A percentile compares a stretch with the other conserved stretches of the same genome.
These are phyloP conservation scores for Hormaphis cornu DNA, from an alignment of 1,140 invertebrate genomes.

Conservation along the genomic window DNA sequence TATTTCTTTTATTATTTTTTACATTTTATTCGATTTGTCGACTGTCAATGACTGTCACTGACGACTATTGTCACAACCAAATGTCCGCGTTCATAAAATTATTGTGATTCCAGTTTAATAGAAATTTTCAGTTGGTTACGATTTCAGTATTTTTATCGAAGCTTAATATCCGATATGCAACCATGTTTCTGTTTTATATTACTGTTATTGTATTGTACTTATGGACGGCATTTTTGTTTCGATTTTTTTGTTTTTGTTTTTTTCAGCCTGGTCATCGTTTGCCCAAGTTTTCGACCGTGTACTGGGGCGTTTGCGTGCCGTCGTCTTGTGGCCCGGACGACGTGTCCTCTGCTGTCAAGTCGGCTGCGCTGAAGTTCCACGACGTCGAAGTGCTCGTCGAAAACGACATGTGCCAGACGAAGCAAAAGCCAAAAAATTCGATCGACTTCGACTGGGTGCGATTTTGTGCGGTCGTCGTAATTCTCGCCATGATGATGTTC, in stretches of 20 bases:
- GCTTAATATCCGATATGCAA: no score
- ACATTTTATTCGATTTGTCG: no score
- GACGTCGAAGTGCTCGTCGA: conserved; percentile 11
- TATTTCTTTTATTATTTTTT: no score
- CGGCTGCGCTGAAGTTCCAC: conserved; percentile 47
- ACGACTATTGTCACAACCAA: no score
- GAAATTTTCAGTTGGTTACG: no score
- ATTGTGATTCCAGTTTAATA: no score
- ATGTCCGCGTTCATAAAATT: no score
- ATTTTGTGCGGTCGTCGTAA: not conserved
- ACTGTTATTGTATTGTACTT: no score
- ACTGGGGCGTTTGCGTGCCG: conserved; percentile 55
- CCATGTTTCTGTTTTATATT: no score
- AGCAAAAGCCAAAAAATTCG: conserved; percentile 48
- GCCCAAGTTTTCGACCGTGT: conserved; percentile 51
- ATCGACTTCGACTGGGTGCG: not conserved
- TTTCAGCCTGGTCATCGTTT: conserved; percentile 55
- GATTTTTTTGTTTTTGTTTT: conserved; percentile 24
- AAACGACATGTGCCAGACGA: conserved; percentile 3
- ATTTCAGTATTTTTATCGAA: no score
- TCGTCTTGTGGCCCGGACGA: conserved; percentile 48
- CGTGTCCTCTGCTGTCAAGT: conserved; percentile 38
- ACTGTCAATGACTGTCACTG: no score
- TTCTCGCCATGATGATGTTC: not conserved
- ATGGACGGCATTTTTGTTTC: not conserved